These are phyloP conservation scores for Empis stercorea DNA, from an alignment of 2,888 invertebrate species.

Conservation along the genomic window DNA sequence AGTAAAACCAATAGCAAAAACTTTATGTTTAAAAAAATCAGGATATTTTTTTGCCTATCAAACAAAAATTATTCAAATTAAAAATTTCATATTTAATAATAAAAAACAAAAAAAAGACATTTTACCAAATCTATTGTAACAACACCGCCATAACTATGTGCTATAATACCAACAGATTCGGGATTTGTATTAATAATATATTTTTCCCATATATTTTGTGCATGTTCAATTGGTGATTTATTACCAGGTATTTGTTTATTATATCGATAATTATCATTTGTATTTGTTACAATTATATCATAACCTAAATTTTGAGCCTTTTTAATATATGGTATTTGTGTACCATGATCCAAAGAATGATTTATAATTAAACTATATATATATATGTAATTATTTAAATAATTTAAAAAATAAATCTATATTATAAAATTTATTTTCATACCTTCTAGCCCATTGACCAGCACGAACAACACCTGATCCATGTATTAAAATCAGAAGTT, in stretches of 20 bases:
- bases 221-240: slow-evolving; percentile 48
- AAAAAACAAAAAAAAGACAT: slow-evolving; percentile 1
- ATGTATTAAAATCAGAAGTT: slow-evolving; percentile 57
- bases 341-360: slow-evolving; percentile 55
- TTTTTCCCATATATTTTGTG: slow-evolving; percentile 53
- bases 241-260: slow-evolving; percentile 41
- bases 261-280: slow-evolving; percentile 51
- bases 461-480: slow-evolving; percentile 69
- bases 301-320: slow-evolving; percentile 49
- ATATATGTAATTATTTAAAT: too few species aligned
- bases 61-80: not conserved
- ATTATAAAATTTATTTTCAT: too few species aligned
- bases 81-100: slow-evolving; percentile 1
- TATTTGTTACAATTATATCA: slow-evolving; percentile 59
- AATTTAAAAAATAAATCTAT: too few species aligned
- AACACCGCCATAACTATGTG: slow-evolving; percentile 69
- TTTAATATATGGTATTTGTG: slow-evolving; percentile 63
- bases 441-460: slow-evolving; percentile 61
- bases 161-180: slow-evolving; percentile 54
- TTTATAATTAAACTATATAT: slow-evolving; percentile 66
- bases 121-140: slow-evolving; percentile 47
- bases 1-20: slow-evolving; percentile 63
- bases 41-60: slow-evolving; percentile 40
- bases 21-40: slow-evolving; percentile 48
- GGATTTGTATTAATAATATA: slow-evolving; percentile 47